Evolutionary conservation across 2,797 vertebrate genomes (phyloP).

Genomic region (Sebastiscus albofasciatus): DNA sequence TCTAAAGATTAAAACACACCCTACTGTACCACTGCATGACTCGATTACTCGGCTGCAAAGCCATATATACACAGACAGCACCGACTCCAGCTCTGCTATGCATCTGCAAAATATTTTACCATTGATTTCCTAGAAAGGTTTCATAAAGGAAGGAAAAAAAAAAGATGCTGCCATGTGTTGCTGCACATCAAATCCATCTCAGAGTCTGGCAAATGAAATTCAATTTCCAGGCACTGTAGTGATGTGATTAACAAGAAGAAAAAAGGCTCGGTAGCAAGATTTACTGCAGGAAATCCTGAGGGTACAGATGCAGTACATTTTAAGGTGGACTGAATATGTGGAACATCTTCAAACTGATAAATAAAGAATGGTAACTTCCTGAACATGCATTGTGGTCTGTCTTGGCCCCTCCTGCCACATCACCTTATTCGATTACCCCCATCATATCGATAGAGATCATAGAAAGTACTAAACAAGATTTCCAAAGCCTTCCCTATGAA

Average conservation of each 20-base stretch:
- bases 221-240: conserved; percentile 43
- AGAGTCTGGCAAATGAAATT: conserved; percentile 50
- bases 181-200: conserved; percentile 52
- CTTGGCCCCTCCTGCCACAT: neutral
- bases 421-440: conserved; percentile 2
- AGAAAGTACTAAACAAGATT: conserved; percentile 28
- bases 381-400: neutral
- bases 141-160: neutral
- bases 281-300: conserved; percentile 17
- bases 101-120: conserved; percentile 45
- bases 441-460: conserved; percentile 7
- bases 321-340: conserved; percentile 19
- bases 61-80: neutral
- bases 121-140: conserved; percentile 50
- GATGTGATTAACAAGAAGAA: conserved; percentile 48
- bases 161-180: conserved; percentile 24
- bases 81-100: neutral
- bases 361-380: neutral
- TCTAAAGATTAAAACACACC: conserved; percentile 26
- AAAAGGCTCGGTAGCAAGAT: conserved; percentile 11
- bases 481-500: neutral
- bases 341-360: conserved; percentile 1
- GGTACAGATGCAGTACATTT: conserved; percentile 16
- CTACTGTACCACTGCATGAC: neutral
- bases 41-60: conserved; percentile 12